Evolutionary conservation across 2,113 vertebrate species (phyloP).

Genomic region (Melierax canorus): DNA sequence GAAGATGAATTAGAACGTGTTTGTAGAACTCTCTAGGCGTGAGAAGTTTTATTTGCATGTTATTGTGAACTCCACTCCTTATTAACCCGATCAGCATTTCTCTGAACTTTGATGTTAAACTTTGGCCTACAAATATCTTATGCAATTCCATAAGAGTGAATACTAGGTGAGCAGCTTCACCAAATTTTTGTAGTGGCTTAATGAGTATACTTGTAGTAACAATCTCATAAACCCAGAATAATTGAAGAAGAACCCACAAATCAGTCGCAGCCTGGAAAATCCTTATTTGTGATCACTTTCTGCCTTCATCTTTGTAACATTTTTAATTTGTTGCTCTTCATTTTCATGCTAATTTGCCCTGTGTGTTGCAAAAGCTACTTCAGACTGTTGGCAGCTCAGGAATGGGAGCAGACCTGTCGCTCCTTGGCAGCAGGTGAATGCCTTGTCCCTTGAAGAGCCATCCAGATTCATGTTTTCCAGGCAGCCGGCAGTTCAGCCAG

Average conservation of each 20-base stretch:
- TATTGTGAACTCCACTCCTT: neutral
- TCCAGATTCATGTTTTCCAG: neutral
- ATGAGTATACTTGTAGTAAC: neutral
- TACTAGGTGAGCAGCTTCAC: neutral
- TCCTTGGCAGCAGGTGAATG: constrained; percentile 47
- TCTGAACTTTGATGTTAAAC: neutral
- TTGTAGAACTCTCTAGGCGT: neutral
- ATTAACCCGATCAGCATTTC: neutral
- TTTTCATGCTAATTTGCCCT: neutral
- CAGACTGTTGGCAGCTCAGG: constrained; percentile 1
- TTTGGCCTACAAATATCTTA: neutral
- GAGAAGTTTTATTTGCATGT: neutral
- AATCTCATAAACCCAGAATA: neutral
- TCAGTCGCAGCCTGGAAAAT: neutral
- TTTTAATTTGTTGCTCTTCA: neutral
- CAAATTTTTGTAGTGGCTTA: neutral
- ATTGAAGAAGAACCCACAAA: neutral
- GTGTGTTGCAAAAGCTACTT: neutral
- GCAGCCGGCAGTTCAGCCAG: neutral
- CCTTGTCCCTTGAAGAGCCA: neutral
- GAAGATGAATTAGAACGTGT: neutral
- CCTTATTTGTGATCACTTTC: neutral
- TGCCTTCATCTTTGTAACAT: neutral
- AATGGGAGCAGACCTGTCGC: neutral
- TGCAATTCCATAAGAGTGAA: neutral